Evolutionary conservation across 2,797 vertebrate genomes (phyloP).

Genomic region (Pseudocheirus occidentalis): DNA sequence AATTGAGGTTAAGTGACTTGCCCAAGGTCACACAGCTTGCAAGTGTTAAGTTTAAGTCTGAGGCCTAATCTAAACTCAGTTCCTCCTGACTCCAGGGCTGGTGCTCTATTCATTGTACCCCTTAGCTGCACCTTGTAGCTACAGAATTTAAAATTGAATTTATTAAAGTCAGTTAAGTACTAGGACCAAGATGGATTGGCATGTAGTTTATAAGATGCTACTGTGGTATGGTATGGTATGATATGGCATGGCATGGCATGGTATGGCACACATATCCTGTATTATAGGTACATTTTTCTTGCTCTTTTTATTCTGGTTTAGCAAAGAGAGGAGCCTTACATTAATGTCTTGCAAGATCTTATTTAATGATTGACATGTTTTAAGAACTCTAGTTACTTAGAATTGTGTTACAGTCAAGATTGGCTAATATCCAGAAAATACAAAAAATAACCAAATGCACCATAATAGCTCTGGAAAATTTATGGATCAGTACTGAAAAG

Average conservation of each 20-base stretch:
- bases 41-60: no score
- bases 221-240: no score
- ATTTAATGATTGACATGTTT: not conserved
- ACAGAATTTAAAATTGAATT: not conserved
- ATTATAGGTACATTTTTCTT: not conserved
- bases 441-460: not conserved
- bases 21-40: no score
- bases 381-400: not conserved
- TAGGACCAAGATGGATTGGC: not conserved
- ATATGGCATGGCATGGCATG: not conserved
- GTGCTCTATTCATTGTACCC: no score
- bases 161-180: not conserved
- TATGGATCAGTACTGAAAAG: not conserved
- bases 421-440: not conserved
- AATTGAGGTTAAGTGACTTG: no score
- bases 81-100: no score
- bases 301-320: not conserved
- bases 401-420: not conserved
- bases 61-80: no score
- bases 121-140: not conserved
- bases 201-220: not conserved
- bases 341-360: not conserved
- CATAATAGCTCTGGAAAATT: not conserved
- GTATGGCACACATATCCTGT: not conserved
- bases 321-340: not conserved